Evolutionary conservation across 2,797 vertebrate genomes (phyloP), one percentile per base, ranked within the genome.

Genomic region (Danio kyathit): DNA sequence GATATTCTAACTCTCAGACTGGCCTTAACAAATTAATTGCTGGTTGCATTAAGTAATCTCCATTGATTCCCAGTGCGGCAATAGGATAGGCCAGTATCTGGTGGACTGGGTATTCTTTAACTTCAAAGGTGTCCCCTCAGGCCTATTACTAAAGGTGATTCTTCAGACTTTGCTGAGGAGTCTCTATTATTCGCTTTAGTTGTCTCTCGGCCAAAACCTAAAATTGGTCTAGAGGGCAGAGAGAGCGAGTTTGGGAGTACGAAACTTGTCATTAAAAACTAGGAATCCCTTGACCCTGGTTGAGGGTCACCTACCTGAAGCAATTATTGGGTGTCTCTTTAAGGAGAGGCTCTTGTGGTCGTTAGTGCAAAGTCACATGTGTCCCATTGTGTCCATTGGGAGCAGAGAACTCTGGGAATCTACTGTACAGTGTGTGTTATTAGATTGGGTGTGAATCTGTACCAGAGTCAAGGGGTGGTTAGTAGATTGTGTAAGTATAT

Each of bases 101-200:
- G 78, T 92, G 86, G 88, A 84, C 88, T 84, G 64, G 86, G 86
- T 87, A 83, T 88, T 86, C 86, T 90, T 90, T 83, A 86, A 83
- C 85, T 88, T 86, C 84, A 86, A 81, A 88, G 64, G 75, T 78
- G 81, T 90, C 89, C 87, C 90, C 82, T 85, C 86, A 90, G 90
- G 88, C 89, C 87, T 79, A 90, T 91, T 92, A 91, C 88, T 69
- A 84, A 85, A 90, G 89, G 88, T 90, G 89, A 90, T 88, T 89
- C 89, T 90, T 81, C 14, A 88, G 83, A 90, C 86, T 88, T 84
- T 87, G 84, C 83, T 79, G 57, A 79, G 80, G 80, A 83, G 84
- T 76, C 85, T 89, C 66, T 65, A 86, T 86, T 90, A 89, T 86
- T 88, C 86, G 80, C 80, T 82, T 85, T 85, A 82, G 79, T 73